These are phyloP conservation scores for Danio choprae DNA, from an alignment of 2,797 vertebrate genomes.

Conservation along the genomic window DNA sequence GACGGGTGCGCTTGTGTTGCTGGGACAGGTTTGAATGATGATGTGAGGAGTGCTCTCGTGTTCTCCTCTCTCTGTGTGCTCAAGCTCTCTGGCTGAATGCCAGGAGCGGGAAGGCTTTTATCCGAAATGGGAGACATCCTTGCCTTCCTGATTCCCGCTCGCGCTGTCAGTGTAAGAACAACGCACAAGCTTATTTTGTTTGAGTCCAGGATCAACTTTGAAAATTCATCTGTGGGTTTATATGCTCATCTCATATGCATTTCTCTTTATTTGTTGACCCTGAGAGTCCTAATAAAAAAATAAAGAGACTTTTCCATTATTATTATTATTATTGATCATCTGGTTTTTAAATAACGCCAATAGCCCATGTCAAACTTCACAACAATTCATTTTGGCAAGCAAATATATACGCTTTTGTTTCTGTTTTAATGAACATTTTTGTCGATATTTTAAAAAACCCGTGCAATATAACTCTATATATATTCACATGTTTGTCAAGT, in stretches of 20 bases:
- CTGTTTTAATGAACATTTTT: neutral
- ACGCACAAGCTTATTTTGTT: slow-evolving; percentile 14
- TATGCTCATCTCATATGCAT: neutral
- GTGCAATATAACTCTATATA: neutral
- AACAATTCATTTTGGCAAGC: neutral
- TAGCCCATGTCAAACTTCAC: neutral
- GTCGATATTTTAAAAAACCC: neutral
- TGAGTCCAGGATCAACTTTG: slow-evolving; percentile 17
- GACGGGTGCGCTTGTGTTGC: slow-evolving; percentile 44
- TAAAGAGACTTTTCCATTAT: neutral
- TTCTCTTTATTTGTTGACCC: slow-evolving; percentile 8
- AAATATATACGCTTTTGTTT: neutral
- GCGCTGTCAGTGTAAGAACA: slow-evolving; percentile 45
- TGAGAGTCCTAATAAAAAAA: slow-evolving; percentile 4
- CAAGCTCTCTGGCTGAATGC: slow-evolving; percentile 49
- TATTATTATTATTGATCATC: neutral
- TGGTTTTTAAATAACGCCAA: neutral
- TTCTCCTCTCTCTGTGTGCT: slow-evolving; percentile 42
- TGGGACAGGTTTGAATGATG: slow-evolving; percentile 59
- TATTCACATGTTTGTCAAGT: neutral
- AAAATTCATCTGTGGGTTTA: slow-evolving; percentile 20
- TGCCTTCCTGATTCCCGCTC: slow-evolving; percentile 19
- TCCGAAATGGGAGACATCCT: slow-evolving; percentile 49
- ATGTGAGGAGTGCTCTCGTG: slow-evolving; percentile 43
- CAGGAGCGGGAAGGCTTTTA: slow-evolving; percentile 53